Evolutionary conservation across 2,888 invertebrate species (phyloP).

Genomic region (Alloplasta piceator): DNA sequence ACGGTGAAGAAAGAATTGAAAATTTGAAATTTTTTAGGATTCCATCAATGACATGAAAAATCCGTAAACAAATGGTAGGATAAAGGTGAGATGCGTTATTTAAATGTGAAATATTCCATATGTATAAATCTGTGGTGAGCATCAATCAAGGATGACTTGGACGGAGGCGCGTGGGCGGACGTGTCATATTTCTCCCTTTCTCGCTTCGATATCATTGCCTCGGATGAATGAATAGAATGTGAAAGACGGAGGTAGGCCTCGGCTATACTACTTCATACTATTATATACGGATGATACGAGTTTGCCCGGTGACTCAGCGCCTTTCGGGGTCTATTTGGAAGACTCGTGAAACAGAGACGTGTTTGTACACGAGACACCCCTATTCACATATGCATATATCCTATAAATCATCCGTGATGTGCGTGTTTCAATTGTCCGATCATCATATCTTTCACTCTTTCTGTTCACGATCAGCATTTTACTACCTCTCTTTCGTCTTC

Average conservation of each 20-base stretch:
- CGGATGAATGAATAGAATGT: conserved; percentile 49
- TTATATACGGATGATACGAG: conserved; percentile 16
- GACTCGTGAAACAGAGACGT: not conserved
- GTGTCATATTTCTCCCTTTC: conserved; percentile 49
- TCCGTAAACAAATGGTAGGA: too few relatives aligned
- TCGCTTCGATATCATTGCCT: conserved; percentile 51
- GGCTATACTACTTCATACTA: conserved; percentile 28
- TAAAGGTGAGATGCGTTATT: too few relatives aligned
- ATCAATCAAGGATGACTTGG: conserved; percentile 57
- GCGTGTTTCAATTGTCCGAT: conserved; percentile 35
- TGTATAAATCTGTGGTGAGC: conserved; percentile 24
- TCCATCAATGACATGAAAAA: too few relatives aligned
- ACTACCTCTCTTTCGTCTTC: conserved; percentile 37
- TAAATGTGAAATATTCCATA: too few relatives aligned
- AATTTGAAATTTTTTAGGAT: too few relatives aligned
- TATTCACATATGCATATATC: conserved; percentile 18
- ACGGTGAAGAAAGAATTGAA: too few relatives aligned
- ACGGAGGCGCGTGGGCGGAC: conserved; percentile 54
- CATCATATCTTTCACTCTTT: not conserved
- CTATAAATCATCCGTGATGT: not conserved
- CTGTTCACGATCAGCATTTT: not conserved
- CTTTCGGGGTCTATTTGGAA: not conserved
- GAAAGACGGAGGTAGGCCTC: conserved; percentile 14
- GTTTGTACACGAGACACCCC: conserved; percentile 13
- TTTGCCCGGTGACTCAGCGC: conserved; percentile 50